Evolutionary conservation across 2,888 invertebrate genomes (phyloP).

Genomic region (Cenopis cana): DNA sequence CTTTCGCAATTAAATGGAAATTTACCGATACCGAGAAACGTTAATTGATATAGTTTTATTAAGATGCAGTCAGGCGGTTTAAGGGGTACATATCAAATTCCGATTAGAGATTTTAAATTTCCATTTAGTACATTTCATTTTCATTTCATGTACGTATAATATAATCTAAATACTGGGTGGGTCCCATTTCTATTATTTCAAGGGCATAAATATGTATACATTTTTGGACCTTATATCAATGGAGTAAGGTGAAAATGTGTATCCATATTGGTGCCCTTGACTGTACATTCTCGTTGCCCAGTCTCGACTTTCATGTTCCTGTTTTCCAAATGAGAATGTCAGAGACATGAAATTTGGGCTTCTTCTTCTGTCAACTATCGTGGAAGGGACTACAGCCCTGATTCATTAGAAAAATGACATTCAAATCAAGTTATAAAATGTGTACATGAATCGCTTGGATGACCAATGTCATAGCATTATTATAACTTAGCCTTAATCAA

Average conservation of each 20-base stretch:
- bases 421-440: no score
- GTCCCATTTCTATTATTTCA: no score
- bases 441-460: no score
- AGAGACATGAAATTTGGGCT: background rate
- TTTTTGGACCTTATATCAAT: no score
- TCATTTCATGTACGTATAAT: background rate
- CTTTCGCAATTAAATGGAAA: slow-evolving; percentile 48
- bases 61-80: slow-evolving; percentile 14
- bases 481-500: no score
- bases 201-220: no score
- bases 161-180: background rate
- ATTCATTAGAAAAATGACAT: background rate
- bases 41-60: slow-evolving; percentile 39
- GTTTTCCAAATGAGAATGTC: background rate
- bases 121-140: background rate
- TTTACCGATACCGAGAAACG: slow-evolving; percentile 33
- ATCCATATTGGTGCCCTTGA: no score
- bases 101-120: background rate
- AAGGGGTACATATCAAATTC: background rate
- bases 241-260: no score
- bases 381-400: background rate
- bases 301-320: no score
- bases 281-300: background rate
- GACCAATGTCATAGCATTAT: no score
- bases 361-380: background rate